These are phyloP conservation scores for Labeo catla DNA, from an alignment of 2,113 vertebrate species.

Conservation along the genomic window DNA sequence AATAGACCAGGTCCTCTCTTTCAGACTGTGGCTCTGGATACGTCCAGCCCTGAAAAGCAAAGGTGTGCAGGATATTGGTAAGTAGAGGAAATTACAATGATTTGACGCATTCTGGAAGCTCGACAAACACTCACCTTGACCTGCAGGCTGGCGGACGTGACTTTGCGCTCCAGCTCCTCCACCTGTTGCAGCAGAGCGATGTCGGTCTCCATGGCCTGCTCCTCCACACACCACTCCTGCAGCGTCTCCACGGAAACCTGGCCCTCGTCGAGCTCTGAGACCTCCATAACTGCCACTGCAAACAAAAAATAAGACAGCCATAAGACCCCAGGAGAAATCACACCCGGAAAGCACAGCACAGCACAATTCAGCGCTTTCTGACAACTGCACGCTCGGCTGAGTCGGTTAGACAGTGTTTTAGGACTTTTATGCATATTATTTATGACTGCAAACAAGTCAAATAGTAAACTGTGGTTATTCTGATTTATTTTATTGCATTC, in stretches of 20 bases:
- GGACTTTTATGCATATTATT: not conserved
- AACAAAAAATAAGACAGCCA: conserved; percentile 19
- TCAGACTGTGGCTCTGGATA: conserved; percentile 94
- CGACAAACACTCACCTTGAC: conserved; percentile 84
- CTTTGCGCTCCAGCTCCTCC: conserved; percentile 95
- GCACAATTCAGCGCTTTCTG: not conserved
- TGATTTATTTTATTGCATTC: not conserved
- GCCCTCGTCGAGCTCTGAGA: conserved; percentile 90
- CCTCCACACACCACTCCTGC: conserved; percentile 96
- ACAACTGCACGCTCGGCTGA: conserved; percentile 19
- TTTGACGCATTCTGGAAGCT: not conserved
- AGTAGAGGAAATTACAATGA: not conserved
- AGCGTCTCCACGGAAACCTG: conserved; percentile 92
- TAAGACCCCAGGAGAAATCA: conserved; percentile 10
- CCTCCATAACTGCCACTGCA: conserved; percentile 92
- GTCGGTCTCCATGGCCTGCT: conserved; percentile 97
- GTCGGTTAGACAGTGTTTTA: not conserved
- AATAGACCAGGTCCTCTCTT: conserved; percentile 98
- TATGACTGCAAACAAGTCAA: not conserved
- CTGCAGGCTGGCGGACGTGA: conserved; percentile 96
- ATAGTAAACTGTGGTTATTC: not conserved
- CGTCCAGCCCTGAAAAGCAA: conserved; percentile 89
- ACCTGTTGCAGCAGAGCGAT: conserved; percentile 94
- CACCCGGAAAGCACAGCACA: conserved; percentile 1
- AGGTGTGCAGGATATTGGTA: not conserved